Conservation (phyloP, 1,140 invertebrate genomes). For the Macrobrachium nipponense region DNA sequence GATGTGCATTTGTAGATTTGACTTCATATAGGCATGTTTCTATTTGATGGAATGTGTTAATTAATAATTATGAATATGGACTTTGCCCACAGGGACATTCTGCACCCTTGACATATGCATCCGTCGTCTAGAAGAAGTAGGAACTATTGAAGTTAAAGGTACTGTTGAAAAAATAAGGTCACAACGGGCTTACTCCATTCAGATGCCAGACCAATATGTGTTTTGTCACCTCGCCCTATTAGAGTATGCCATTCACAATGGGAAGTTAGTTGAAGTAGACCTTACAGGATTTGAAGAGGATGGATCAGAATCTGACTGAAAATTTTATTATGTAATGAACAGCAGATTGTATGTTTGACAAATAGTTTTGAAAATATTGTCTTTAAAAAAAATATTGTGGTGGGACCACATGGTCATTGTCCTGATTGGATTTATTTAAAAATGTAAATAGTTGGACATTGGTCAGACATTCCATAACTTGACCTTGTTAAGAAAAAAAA, state of each 20-base stretch:
- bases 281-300: conserved; percentile 63
- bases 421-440: too few relatives aligned
- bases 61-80: conserved; percentile 28
- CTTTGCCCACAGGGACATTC: conserved; percentile 84
- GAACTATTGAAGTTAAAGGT: conserved; percentile 88
- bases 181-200: conserved; percentile 95
- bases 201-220: conserved; percentile 99
- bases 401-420: too few relatives aligned
- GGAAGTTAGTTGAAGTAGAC: conserved; percentile 62
- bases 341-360: too few relatives aligned
- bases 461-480: too few relatives aligned
- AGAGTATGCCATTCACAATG: conserved; percentile 80
- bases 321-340: background rate
- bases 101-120: conserved; percentile 97
- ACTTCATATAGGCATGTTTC: conserved; percentile 2
- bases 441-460: too few relatives aligned
- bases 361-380: too few relatives aligned
- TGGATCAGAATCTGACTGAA: conserved; percentile 60
- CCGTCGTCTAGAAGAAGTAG: conserved; percentile 87
- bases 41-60: conserved; percentile 19
- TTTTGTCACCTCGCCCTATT: conserved; percentile 96
- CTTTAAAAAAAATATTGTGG: too few relatives aligned
- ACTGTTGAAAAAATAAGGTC: conserved; percentile 93
- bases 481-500: too few relatives aligned
- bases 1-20: too few relatives aligned